phyloP scores from a whole-genome alignment of 2,888 invertebrate species.

The Phalera bucephala region DNA sequence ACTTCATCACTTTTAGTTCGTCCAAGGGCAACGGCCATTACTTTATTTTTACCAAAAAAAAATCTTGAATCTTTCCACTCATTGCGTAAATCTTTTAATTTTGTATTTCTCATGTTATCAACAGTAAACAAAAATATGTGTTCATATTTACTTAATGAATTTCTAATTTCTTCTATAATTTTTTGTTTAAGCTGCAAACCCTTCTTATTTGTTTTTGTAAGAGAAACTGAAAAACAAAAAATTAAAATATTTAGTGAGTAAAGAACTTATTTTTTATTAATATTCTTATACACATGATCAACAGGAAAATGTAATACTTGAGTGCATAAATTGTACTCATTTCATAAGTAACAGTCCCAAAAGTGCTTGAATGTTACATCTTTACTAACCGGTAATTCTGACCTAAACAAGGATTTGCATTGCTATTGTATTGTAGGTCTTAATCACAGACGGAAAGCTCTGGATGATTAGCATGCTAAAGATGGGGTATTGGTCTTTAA shows the following conservation, averaged over 20 bases:
- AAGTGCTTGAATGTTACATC: too few species aligned
- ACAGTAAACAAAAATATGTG: constrained; percentile 95
- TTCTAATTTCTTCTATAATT: constrained; percentile 93
- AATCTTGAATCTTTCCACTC: constrained; percentile 97
- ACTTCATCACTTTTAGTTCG: constrained; percentile 91
- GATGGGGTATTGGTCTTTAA: too few species aligned
- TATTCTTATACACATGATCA: too few species aligned
- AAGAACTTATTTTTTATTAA: too few species aligned
- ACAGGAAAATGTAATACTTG: too few species aligned
- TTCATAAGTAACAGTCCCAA: too few species aligned
- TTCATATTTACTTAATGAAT: constrained; percentile 91
- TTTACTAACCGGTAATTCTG: too few species aligned
- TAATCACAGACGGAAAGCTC: too few species aligned
- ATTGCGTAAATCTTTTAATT: constrained; percentile 92
- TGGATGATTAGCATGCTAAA: too few species aligned
- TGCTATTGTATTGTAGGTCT: too few species aligned
- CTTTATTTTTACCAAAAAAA: constrained; percentile 98
- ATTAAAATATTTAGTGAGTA: constrained; percentile 5
- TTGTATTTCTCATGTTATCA: constrained; percentile 95
- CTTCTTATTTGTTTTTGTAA: constrained; percentile 97
- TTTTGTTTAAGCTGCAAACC: constrained; percentile 94
- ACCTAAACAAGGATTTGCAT: too few species aligned
- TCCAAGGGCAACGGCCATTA: constrained; percentile 96
- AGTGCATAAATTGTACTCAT: too few species aligned
- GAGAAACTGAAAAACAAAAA: constrained; percentile 88